These are phyloP conservation scores for Oreochromis mossambicus DNA, from an alignment of 2,797 vertebrate genomes.

Conservation along the genomic window DNA sequence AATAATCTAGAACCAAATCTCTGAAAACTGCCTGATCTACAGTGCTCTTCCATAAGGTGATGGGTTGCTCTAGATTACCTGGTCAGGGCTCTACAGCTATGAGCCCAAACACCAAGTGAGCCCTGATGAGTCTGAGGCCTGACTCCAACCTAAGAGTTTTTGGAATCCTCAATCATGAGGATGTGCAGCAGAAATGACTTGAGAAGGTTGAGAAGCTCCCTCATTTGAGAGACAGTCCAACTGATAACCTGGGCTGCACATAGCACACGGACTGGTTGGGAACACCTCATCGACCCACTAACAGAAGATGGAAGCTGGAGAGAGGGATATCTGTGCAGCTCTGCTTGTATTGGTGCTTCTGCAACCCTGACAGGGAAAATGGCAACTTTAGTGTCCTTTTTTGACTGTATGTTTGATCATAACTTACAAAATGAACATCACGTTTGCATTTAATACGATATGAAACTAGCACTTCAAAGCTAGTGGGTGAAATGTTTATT, in stretches of 20 bases:
- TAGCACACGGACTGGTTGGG: neutral
- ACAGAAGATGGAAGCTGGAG: neutral
- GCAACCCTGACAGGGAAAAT: neutral
- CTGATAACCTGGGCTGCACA: neutral
- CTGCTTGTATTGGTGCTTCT: neutral
- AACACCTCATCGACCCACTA: neutral
- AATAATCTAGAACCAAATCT: neutral
- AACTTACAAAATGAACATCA: neutral
- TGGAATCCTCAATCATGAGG: neutral
- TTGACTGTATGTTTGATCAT: neutral
- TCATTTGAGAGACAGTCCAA: neutral
- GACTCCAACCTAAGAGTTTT: neutral
- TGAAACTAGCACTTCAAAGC: neutral
- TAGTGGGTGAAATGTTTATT: neutral
- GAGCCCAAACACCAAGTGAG: neutral
- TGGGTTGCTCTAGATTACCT: neutral
- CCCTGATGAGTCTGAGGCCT: rapidly evolving
- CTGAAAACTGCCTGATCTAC: neutral
- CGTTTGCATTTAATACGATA: neutral
- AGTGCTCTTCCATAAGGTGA: neutral
- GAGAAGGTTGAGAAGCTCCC: neutral
- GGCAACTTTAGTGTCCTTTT: neutral
- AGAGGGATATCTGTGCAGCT: neutral
- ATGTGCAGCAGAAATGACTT: neutral
- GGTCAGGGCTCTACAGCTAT: neutral